A percentile compares a stretch with the other conserved stretches of the same genome.
Evolutionary conservation across 2,888 invertebrate species (phyloP).

Genomic region (Acheta domesticus): DNA sequence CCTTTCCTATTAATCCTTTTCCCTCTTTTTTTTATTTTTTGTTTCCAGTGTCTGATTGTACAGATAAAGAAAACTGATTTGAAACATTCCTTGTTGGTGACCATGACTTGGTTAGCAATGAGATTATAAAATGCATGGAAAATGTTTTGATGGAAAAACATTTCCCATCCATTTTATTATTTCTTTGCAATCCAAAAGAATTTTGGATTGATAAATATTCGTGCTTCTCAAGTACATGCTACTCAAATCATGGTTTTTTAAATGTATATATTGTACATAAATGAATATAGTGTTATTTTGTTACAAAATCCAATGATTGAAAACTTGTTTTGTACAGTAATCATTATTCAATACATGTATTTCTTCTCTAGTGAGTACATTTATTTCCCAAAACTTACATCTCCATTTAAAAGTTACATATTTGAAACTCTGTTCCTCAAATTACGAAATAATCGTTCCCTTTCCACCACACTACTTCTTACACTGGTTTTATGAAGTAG

Average conservation of each 20-base stretch:
- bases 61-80: not conserved
- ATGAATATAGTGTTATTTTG: not conserved
- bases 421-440: no score
- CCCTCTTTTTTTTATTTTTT: not conserved
- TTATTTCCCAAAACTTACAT: no score
- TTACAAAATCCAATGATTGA: not conserved
- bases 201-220: not conserved
- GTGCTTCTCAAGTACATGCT: not conserved
- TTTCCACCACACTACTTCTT: no score
- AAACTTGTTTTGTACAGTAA: constrained; percentile 10
- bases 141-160: not conserved
- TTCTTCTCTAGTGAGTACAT: not conserved
- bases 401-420: no score
- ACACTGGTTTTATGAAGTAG: no score
- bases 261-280: constrained; percentile 18
- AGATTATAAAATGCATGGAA: not conserved
- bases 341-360: not conserved
- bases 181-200: not conserved
- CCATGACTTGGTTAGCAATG: not conserved
- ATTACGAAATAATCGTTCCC: no score
- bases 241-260: not conserved
- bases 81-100: not conserved
- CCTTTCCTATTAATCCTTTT: not conserved
- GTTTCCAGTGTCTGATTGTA: no score
- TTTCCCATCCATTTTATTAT: constrained; percentile 5